Evolutionary conservation across 1,140 invertebrate genomes (phyloP), one percentile per base, ranked within the genome.

Genomic region (Musca vetustissima): DNA sequence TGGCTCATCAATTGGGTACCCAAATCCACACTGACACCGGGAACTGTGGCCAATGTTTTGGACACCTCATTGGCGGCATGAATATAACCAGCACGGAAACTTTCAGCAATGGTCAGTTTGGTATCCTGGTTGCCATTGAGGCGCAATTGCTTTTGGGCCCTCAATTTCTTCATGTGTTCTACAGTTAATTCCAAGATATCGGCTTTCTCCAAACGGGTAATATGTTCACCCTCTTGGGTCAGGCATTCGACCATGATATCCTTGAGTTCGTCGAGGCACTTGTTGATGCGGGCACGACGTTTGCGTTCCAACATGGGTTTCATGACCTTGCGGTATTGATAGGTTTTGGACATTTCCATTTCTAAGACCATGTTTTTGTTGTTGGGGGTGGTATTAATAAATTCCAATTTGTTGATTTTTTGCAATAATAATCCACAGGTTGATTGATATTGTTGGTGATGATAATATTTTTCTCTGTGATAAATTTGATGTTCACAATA

Each of bases 161-260:
- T 89, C 25, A 93, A 81, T 77, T 90, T 78, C 90, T 91, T 81
- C 73, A 96, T 85, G 83, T 95, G 92, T 74, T 92, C 90, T 61
- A 96, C 93, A 2, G 94, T 95, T 83, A 96, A 85, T 80, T 96
- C 94, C 70, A 96, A 85, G 75, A 96, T 94, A 79, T 96, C 94
- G 49, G 94, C 94, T 84, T 96, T 96, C 83, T 96, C 94, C 79
- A 95, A 83, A 80, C 95, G 94, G 73, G 91, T 92, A 66, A 92
- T 87, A 75, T 92, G 91, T 79, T 92, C 91, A 36, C 90, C 90
- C 82, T 92, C 91, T 70, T 83, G 80, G 4, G 77, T 81, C 9
- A 79, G 61, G 57, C 79, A 81, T 71, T 79, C 79, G 43, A 81
- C 88, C 87, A 95, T 92, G 25, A 96, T 88, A 75, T 91, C 90